Conservation (phyloP, 2,888 invertebrate species). For the Thera britannica region DNA sequence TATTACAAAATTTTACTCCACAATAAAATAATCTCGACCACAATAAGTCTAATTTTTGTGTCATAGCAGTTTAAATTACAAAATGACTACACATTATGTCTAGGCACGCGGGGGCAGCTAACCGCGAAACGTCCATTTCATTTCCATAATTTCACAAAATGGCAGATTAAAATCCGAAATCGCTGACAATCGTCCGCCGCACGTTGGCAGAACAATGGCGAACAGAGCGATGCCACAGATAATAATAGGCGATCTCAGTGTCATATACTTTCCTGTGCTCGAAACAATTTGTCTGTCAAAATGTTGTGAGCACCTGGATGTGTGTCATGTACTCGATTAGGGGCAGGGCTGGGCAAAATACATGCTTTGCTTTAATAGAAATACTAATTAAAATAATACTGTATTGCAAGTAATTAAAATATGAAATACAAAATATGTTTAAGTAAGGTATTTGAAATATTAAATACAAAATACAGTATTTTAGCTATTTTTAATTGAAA, state of each 20-base stretch:
- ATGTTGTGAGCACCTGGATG: slow-evolving; percentile 56
- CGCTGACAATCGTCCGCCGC: slow-evolving; percentile 70
- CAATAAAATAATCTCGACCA: slow-evolving; percentile 29
- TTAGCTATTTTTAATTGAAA: too few relatives aligned
- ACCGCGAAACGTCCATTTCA: slow-evolving; percentile 81
- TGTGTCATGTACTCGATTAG: slow-evolving; percentile 24
- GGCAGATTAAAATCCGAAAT: slow-evolving; percentile 78
- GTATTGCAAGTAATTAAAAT: too few relatives aligned
- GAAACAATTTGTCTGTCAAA: slow-evolving; percentile 83
- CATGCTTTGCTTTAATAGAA: too few relatives aligned
- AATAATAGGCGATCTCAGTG: slow-evolving; percentile 18
- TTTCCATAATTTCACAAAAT: slow-evolving; percentile 82
- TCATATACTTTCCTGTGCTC: slow-evolving; percentile 63
- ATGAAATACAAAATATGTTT: too few relatives aligned
- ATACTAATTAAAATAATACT: too few relatives aligned
- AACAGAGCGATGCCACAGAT: slow-evolving; percentile 46
- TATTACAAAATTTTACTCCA: background rate
- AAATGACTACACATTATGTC: slow-evolving; percentile 56
- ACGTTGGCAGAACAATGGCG: slow-evolving; percentile 71
- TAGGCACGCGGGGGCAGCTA: slow-evolving; percentile 68
- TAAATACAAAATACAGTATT: too few relatives aligned
- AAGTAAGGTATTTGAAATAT: too few relatives aligned
- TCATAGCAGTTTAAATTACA: slow-evolving; percentile 68
- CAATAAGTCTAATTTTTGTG: slow-evolving; percentile 59
- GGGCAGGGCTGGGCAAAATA: too few relatives aligned